A percentile compares a stretch with the other conserved stretches of the same genome.
Evolutionary conservation across 1,140 invertebrate genomes (phyloP).

Genomic region (Belonocnema kinseyi): DNA sequence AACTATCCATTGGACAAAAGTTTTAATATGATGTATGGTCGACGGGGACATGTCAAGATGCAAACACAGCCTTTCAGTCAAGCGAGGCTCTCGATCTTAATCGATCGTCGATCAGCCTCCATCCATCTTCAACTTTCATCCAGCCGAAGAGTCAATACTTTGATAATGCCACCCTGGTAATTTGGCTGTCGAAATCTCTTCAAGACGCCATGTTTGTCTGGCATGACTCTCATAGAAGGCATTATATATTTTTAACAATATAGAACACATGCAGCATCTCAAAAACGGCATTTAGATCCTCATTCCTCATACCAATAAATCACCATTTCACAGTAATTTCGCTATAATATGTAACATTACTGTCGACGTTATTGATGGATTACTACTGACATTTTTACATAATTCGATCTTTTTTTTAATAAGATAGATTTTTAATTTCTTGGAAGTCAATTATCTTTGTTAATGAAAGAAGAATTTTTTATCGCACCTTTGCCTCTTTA

Average conservation of each 20-base stretch:
- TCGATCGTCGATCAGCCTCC: conserved; percentile 61
- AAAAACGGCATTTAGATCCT: background rate
- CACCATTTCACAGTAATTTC: conserved; percentile 25
- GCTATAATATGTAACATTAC: conserved; percentile 24
- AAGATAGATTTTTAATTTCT: background rate
- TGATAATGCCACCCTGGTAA: conserved; percentile 21
- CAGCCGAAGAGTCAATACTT: conserved; percentile 49
- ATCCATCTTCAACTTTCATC: conserved; percentile 63
- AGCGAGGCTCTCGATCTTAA: conserved; percentile 63
- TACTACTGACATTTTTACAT: background rate
- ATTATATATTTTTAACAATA: conserved; percentile 24
- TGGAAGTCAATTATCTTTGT: conserved; percentile 7
- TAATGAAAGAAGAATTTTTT: conserved; percentile 7
- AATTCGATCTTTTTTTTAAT: background rate
- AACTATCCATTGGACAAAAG: background rate
- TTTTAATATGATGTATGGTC: background rate
- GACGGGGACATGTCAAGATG: conserved; percentile 34
- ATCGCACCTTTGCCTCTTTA: background rate
- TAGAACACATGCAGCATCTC: conserved; percentile 9
- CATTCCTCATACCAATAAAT: conserved; percentile 10
- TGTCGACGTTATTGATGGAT: conserved; percentile 19
- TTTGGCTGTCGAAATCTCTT: conserved; percentile 20
- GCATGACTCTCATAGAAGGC: background rate
- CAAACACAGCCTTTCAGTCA: conserved; percentile 31
- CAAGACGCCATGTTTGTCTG: background rate